Evolutionary conservation across 2,113 vertebrate species (phyloP).

Genomic region (Phylloscopus whistleri): DNA sequence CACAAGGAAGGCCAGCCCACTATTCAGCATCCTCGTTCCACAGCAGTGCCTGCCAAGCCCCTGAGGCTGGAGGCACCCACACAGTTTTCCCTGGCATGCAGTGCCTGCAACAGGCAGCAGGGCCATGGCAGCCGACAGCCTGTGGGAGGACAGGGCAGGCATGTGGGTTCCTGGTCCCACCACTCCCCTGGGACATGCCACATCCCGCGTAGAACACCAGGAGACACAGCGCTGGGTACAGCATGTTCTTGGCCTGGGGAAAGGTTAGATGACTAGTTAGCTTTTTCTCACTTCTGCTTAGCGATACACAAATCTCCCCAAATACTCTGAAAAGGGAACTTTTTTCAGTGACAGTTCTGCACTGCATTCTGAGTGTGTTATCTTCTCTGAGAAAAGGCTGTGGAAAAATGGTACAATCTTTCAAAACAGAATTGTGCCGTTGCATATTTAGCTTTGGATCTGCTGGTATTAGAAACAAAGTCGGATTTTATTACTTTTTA

Average conservation of each 20-base stretch:
- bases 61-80: not conserved
- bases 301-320: accelerated
- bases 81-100: accelerated
- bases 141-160: not conserved
- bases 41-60: not conserved
- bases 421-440: not conserved
- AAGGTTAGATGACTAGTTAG: not conserved
- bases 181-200: not conserved
- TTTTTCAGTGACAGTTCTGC: not conserved
- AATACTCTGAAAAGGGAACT: not conserved
- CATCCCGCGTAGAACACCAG: not conserved
- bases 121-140: accelerated
- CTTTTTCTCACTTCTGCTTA: not conserved
- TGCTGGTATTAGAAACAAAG: conserved; percentile 43
- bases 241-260: not conserved
- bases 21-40: accelerated
- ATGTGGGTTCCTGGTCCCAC: not conserved
- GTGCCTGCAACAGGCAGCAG: accelerated
- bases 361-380: not conserved
- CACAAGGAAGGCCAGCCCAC: accelerated
- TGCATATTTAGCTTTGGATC: conserved; percentile 32
- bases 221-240: not conserved
- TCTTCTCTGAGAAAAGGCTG: not conserved
- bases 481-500: conserved; percentile 41
- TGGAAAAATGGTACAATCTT: not conserved